Evolutionary conservation across 2,113 vertebrate genomes (phyloP), one percentile per base, ranked within the genome.

Genomic region (Macquaria ambigua): DNA sequence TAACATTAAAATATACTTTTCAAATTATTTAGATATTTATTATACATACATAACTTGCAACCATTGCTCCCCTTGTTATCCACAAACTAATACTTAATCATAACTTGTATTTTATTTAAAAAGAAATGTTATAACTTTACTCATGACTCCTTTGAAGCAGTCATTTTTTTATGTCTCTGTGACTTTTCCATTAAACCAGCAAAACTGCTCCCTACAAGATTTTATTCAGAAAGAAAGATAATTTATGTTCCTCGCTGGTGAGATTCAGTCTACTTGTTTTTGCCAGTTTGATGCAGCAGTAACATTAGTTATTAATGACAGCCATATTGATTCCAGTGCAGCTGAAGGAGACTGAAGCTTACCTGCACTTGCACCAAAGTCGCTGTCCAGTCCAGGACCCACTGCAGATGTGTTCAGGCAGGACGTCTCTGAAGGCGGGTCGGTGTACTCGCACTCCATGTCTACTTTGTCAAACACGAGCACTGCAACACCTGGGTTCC

Each of bases 311-410:
- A 52, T 79, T 50, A 46, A 73, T 25, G 56, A 5, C 6, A 5
- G 16, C 4, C 37, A 5, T 37, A n/a, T 9, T 79, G n/a, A 70
- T 50, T 18, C 9, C 52, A 68, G 25, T 52, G 81, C 64, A 76
- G 78, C 31, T 37, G 39, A 37, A 5, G 28, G 23, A 37, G 37
- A 10, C 34, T 34, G 23, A 41, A 25, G 16, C 46, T 8, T 80
- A 96, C 96, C 96, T 92, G 96, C 96, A 77, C 96, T 97, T 52
- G 95, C 96, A 58, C 96, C 96, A 23, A 97, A 97, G 89, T 97
- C 96, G n/a, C 96, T 96, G 91, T 97, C 96, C 28, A 97, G 92
- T 18, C 96, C 96, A 11, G 96, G 93, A 0, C 96, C 95, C 9
- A 85, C 90, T 1, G 91, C 87, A 5, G 95, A 95, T 0, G 71